Evolutionary conservation across 2,113 vertebrate species (phyloP), one percentile per base, ranked within the genome.

Genomic region (Pedionomus torquatus): DNA sequence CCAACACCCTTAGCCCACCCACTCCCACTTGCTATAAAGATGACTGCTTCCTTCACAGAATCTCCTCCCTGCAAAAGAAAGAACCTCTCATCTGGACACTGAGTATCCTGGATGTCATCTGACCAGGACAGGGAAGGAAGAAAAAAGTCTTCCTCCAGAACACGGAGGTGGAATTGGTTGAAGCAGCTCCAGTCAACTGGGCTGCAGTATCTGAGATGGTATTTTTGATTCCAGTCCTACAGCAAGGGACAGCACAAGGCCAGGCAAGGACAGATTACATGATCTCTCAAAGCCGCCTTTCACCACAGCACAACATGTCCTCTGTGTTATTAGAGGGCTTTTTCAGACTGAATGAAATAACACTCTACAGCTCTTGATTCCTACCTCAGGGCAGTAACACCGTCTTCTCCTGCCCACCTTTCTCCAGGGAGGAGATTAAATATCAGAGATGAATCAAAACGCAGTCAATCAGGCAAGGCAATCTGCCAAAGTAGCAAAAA

Each of bases 271-370:
- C 87, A 97, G 89, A 96, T 93, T 87, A 95, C 87, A 94, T 5
- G 79, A 89, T 93, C 93, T 88, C 95, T 97, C 88, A 97, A 97
- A 97, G 95, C 87, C 1, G 20, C 76, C 96, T 97, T 97, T 97
- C 96, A 97, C 52, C 75, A 30, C 83, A 89, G 95, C 90, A 97
- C 96, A 97, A 97, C 76, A 69, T 17, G 4, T 91, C 87, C 92
- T 96, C 96, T 97, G 84, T 95, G 90, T 61, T 82, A 44, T 66
- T 91, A 91, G 87, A 97, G 87, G 86, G 84, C 81, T 94, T 96
- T 94, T 95, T 93, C 4, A 12, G 61, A 70, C 85, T 94, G 87
- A 97, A 93, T 82, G 92, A 96, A 97, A 95, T 94, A 95, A 96
- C 79, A 92, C 95, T 96, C 92, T 88, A 78, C 78, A 89, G 88